Evolutionary conservation across 1,140 invertebrate species (phyloP), one percentile per base, ranked within the genome.

Genomic region (Gonatopus flavifemur): DNA sequence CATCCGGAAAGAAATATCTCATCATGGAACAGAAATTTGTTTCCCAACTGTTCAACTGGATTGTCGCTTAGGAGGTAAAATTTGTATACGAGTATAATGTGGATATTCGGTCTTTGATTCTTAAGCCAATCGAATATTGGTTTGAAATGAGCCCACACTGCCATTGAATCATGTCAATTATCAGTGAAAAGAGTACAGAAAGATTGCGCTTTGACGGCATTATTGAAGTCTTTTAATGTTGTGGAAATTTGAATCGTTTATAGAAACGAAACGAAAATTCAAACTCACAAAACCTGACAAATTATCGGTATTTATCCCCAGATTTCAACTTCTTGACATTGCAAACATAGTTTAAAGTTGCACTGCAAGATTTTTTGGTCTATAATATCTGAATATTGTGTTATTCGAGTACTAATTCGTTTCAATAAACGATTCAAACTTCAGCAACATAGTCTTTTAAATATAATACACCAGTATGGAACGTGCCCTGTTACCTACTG

Each of bases 401-500:
- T n/a, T n/a, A n/a, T n/a, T n/a, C n/a, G n/a, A n/a, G n/a, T n/a
- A n/a, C n/a, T n/a, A n/a, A n/a, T n/a, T n/a, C n/a, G n/a, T n/a
- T n/a, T n/a, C n/a, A n/a, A n/a, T n/a, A n/a, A n/a, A n/a, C n/a
- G n/a, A n/a, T n/a, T n/a, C n/a, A n/a, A n/a, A n/a, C n/a, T n/a
- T n/a, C n/a, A n/a, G n/a, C n/a, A n/a, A n/a, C n/a, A n/a, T n/a
- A n/a, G n/a, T n/a, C n/a, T n/a, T n/a, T n/a, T n/a, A n/a, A n/a
- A 16, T 60, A 59, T 21, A 59, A n/a, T 22, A 62, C 43, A 12
- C 39, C 59, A n/a, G 59, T 64, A 46, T 62, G 58, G 2, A 67
- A 19, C n/a, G 48, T 53, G 13, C 64, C 36, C 39, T 57, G 47
- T 18, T 47, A 15, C 40, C 52, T 39, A 9, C 46, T 48, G 9